A percentile compares a stretch with the other conserved stretches of the same genome.
Conservation (phyloP, 2,888 invertebrate species). For the Agelastica alni region DNA sequence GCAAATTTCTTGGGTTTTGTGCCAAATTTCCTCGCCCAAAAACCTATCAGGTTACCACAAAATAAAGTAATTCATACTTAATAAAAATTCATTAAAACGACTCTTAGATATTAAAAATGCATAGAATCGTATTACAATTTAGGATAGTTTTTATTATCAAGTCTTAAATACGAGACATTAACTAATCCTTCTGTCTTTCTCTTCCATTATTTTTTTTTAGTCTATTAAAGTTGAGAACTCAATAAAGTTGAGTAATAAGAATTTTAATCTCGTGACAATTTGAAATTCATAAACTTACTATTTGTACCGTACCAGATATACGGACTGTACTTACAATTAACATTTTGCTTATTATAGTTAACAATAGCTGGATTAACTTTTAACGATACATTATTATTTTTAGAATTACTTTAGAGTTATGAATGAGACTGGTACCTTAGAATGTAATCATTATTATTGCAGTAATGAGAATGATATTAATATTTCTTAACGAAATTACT, state of each 20-base stretch:
- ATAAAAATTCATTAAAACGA: no score
- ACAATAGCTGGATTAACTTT: not conserved
- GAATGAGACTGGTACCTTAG: no score
- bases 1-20: no score
- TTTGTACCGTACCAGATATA: not conserved
- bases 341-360: not conserved
- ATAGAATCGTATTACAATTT: not conserved
- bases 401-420: no score
- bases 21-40: no score
- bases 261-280: slow-evolving; percentile 2
- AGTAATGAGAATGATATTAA: no score
- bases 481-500: no score
- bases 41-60: no score
- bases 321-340: not conserved
- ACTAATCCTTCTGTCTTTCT: not conserved
- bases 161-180: no score
- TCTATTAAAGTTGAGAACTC: not conserved
- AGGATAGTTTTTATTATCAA: not conserved
- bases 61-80: no score
- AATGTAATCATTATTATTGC: no score
- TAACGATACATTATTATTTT: not conserved
- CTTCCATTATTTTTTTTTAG: slow-evolving; percentile 18
- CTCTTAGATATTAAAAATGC: not conserved
- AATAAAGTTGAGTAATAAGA: not conserved
- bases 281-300: not conserved